Base-by-base conservation (phyloP, 2,888 invertebrate species). In the Lasioglossum zephyrum region DNA sequence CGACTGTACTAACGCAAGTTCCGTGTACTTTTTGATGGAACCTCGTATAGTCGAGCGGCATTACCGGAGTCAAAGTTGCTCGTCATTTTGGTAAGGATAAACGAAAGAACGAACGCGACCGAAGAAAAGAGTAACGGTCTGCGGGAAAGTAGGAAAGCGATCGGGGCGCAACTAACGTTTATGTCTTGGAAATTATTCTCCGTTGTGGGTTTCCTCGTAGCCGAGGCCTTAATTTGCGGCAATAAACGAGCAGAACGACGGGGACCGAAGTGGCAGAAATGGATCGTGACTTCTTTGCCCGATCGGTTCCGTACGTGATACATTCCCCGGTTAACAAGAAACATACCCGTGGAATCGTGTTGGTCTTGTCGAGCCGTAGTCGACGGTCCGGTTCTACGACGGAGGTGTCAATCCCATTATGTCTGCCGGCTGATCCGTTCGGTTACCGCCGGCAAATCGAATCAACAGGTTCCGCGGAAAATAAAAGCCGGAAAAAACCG, bases 381-480 rank as follows among this genome's bases (percentile, higher is more conserved):
- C 41, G 74, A 73, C 79, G 39, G 75, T 79, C 87, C 77, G 85
- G 78, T 81, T 88, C 79, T 70, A 18, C 79, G 49, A 79, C 77
- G 72, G 63, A 88, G 89, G 90, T 89, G 90, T 87, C 87, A 88
- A 90, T 89, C 85, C 81, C 74, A 84, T 90, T 89, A 88, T 77
- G 82, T 73, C 60, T 76, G 57, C 41, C 73, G 39, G 53, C 44
- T 78, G 47, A 77, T 70, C 47, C 53, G 77, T 47, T 57, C 26
- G 26, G 53, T 47, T 77, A 47, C 57, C 31, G 18, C 6, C 44
- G 26, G n/a, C 77, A 44, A 82, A 77, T 74, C 31, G 66, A 77
- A 82, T 74, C 73, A 74, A 82, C 83, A 49, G 73, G 73, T 60
- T 74, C 36, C 26, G 69, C 57, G 47, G 11, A 13, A 73, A 76